phyloP scores from a whole-genome alignment of 2,888 invertebrate species.

The Seira ritae region DNA sequence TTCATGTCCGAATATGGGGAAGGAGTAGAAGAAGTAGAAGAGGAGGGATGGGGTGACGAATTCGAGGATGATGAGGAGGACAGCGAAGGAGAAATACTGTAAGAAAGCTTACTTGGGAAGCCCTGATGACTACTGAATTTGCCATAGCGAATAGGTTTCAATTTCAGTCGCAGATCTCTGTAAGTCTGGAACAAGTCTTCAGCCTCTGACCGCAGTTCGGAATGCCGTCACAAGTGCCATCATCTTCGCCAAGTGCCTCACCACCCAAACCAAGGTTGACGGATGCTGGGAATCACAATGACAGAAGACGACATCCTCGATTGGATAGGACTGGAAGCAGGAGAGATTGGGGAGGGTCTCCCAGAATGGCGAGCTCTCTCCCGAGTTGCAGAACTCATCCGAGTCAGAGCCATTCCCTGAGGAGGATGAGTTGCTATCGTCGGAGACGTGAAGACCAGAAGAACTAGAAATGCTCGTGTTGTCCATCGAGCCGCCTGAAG shows the following conservation, averaged over 20 bases:
- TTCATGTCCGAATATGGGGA: conserved; percentile 32
- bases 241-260: conserved; percentile 72
- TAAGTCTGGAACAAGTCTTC: conserved; percentile 72
- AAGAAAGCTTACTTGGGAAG: conserved; percentile 44
- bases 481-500: conserved; percentile 71
- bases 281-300: conserved; percentile 72
- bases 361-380: conserved; percentile 69
- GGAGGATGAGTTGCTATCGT: conserved; percentile 72
- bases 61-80: conserved; percentile 34
- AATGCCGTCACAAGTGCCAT: conserved; percentile 72
- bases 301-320: conserved; percentile 73
- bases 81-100: conserved; percentile 45
- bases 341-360: conserved; percentile 71
- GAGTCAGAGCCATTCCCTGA: conserved; percentile 73
- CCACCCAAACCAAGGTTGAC: conserved; percentile 72
- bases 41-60: conserved; percentile 20
- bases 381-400: conserved; percentile 70
- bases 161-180: conserved; percentile 71
- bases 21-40: conserved; percentile 36
- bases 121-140: conserved; percentile 68
- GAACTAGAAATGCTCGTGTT: conserved; percentile 71
- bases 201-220: conserved; percentile 70
- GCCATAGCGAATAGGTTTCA: conserved; percentile 71
- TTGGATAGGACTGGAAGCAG: conserved; percentile 73
- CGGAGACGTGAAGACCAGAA: conserved; percentile 69